Conservation (phyloP, 2,113 vertebrate genomes). For the Eolophus roseicapilla region DNA sequence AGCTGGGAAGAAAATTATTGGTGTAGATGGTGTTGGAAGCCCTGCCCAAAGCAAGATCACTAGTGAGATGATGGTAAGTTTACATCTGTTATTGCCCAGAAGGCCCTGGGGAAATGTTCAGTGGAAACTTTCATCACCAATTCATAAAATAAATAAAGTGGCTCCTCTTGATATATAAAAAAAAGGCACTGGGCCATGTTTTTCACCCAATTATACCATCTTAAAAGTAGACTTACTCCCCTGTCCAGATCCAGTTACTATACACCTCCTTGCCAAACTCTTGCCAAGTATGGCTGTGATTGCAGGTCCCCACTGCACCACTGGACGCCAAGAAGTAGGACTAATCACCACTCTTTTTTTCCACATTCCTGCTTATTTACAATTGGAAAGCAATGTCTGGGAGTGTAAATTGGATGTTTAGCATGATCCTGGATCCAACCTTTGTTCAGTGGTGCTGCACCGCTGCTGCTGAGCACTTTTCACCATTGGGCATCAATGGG, state of each 20-base stretch:
- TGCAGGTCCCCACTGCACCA: neutral
- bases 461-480: accelerated
- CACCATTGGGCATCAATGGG: neutral
- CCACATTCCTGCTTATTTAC: neutral
- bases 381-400: neutral
- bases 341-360: neutral
- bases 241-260: neutral
- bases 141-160: neutral
- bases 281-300: neutral
- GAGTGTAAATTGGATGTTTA: neutral
- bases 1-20: neutral
- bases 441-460: neutral
- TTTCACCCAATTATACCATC: neutral
- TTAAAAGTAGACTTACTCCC: neutral
- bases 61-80: neutral
- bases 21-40: neutral
- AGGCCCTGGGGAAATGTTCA: neutral
- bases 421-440: neutral
- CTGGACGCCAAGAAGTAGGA: neutral
- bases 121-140: neutral
- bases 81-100: neutral
- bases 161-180: neutral
- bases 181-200: neutral
- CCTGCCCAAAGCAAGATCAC: neutral
- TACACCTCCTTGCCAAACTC: neutral